These are phyloP conservation scores for Chouioia cunea DNA, from an alignment of 2,888 invertebrate species.

Conservation along the genomic window DNA sequence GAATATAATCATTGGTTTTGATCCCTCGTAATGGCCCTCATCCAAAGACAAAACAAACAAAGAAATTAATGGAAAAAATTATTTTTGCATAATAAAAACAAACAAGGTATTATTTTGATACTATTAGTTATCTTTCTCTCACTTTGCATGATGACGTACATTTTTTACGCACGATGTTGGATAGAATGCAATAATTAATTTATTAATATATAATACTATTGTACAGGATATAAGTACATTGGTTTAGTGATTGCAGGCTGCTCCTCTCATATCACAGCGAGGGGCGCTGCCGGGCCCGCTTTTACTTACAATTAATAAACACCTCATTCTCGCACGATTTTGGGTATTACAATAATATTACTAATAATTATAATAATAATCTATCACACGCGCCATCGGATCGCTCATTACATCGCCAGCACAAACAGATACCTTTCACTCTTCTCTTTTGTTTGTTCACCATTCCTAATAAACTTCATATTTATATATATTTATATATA, in stretches of 20 bases:
- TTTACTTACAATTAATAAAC: constrained; percentile 55
- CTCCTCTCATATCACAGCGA: constrained; percentile 69
- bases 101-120: neutral
- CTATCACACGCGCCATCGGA: neutral
- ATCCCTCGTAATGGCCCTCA: too few species aligned
- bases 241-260: constrained; percentile 70
- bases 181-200: constrained; percentile 58
- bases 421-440: neutral
- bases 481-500: constrained; percentile 31
- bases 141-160: neutral
- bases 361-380: constrained; percentile 31
- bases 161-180: constrained; percentile 47
- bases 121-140: neutral
- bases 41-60: constrained; percentile 1
- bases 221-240: constrained; percentile 69
- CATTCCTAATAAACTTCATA: neutral
- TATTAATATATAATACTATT: constrained; percentile 65
- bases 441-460: neutral
- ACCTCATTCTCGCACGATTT: constrained; percentile 22
- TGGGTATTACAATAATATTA: too few species aligned
- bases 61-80: constrained; percentile 20
- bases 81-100: constrained; percentile 2
- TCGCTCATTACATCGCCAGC: constrained; percentile 1
- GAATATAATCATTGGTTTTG: too few species aligned
- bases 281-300: constrained; percentile 69